Percentiles rank a stretch among this genome's conserved stretches.
Conservation (phyloP, 2,797 vertebrate species). For the Mus minutoides region DNA sequence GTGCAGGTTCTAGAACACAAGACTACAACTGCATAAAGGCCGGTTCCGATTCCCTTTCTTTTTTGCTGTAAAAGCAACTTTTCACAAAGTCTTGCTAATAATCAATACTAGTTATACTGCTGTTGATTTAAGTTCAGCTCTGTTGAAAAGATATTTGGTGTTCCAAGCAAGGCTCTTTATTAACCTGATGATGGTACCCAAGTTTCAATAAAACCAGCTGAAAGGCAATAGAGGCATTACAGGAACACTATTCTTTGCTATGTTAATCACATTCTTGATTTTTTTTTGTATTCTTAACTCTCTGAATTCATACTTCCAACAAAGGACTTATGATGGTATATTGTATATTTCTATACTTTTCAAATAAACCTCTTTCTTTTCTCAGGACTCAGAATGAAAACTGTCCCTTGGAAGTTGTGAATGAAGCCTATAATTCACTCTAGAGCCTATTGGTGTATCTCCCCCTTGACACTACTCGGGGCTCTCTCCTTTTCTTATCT, state of each 20-base stretch:
- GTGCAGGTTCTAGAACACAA: not conserved
- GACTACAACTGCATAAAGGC: not conserved
- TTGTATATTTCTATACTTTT: not conserved
- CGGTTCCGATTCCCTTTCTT: not conserved
- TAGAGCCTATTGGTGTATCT: not conserved
- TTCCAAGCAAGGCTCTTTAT: not conserved
- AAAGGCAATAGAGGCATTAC: not conserved
- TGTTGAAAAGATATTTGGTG: slow-evolving; percentile 3
- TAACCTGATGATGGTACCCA: not conserved
- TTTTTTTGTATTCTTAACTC: not conserved
- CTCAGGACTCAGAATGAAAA: not conserved
- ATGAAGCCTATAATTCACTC: not conserved
- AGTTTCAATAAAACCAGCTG: not conserved
- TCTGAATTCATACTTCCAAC: not conserved
- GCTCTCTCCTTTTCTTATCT: not conserved
- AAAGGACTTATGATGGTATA: not conserved
- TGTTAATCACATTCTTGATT: not conserved
- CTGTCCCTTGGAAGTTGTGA: not conserved
- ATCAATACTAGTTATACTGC: not conserved
- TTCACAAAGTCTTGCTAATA: not conserved
- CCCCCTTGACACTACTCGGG: not conserved
- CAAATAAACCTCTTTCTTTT: not conserved
- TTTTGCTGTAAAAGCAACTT: not conserved
- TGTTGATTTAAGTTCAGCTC: slow-evolving; percentile 16
- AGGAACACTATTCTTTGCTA: not conserved